These are phyloP conservation scores for Andrena hattorfiana DNA, from an alignment of 2,888 invertebrate species.

Conservation along the genomic window DNA sequence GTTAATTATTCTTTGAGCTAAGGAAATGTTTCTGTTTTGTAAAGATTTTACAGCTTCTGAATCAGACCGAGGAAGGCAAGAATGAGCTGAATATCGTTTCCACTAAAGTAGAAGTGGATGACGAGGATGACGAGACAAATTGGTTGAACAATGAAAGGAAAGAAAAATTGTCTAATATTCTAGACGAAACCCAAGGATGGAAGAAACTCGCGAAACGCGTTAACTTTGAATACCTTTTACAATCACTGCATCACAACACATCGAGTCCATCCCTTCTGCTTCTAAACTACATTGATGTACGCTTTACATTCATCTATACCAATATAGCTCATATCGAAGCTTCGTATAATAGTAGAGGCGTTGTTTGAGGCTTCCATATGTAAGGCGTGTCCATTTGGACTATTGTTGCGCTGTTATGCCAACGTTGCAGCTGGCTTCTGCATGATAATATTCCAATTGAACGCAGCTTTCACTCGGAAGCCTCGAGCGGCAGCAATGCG, in stretches of 20 bases:
- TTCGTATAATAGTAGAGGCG: not conserved
- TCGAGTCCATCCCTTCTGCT: conserved; percentile 87
- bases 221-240: conserved; percentile 85
- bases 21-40: conserved; percentile 26
- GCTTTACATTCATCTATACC: conserved; percentile 43
- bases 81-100: not conserved
- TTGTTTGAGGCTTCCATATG: too few relatives aligned
- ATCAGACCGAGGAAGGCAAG: conserved; percentile 12
- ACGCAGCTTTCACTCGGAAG: too few relatives aligned
- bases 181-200: conserved; percentile 88
- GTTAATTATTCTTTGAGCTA: not conserved
- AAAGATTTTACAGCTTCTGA: conserved; percentile 74
- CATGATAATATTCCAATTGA: too few relatives aligned
- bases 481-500: too few relatives aligned
- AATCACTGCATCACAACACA: conserved; percentile 85
- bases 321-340: not conserved
- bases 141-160: conserved; percentile 79
- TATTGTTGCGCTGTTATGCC: too few relatives aligned
- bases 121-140: conserved; percentile 73
- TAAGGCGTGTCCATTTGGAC: too few relatives aligned
- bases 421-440: too few relatives aligned
- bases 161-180: conserved; percentile 85
- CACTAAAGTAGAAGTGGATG: conserved; percentile 71
- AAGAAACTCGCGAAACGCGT: conserved; percentile 86
- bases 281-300: conserved; percentile 85